A percentile compares a stretch with the other conserved stretches of the same genome.
Conservation (phyloP, 1,140 invertebrate genomes). For the Drosophila littoralis region DNA sequence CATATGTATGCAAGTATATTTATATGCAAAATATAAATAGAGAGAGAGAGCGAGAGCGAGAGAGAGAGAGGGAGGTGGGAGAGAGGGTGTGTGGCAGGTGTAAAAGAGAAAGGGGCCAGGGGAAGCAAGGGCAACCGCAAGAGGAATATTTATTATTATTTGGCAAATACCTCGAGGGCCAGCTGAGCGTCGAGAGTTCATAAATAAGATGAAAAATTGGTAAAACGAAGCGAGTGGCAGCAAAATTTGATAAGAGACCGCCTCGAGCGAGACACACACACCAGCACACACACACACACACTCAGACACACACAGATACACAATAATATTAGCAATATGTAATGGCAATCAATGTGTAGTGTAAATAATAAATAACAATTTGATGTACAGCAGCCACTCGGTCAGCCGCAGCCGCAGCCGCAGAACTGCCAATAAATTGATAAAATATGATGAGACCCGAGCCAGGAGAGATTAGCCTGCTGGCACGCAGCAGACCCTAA, state of each 20-base stretch:
- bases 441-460: slow-evolving; percentile 72
- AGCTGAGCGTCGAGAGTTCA: slow-evolving; percentile 66
- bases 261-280: slow-evolving; percentile 15
- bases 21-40: slow-evolving; percentile 48
- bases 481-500: slow-evolving; percentile 56
- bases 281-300: slow-evolving; percentile 35
- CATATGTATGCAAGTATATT: slow-evolving; percentile 31
- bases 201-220: slow-evolving; percentile 76
- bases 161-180: slow-evolving; percentile 73
- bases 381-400: slow-evolving; percentile 18
- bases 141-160: slow-evolving; percentile 79
- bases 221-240: slow-evolving; percentile 57
- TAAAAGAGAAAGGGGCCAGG: slow-evolving; percentile 1
- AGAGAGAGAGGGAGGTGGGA: neutral
- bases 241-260: slow-evolving; percentile 70
- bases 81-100: neutral
- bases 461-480: slow-evolving; percentile 58
- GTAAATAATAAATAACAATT: slow-evolving; percentile 79
- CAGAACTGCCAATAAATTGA: slow-evolving; percentile 78
- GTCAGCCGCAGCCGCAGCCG: slow-evolving; percentile 21
- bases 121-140: slow-evolving; percentile 32
- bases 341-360: slow-evolving; percentile 79
- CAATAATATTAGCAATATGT: slow-evolving; percentile 75
- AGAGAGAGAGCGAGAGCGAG: slow-evolving; percentile 3
- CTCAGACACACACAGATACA: slow-evolving; percentile 63